Evolutionary conservation across 2,797 vertebrate genomes (phyloP).

Genomic region (Iguana delicatissima): DNA sequence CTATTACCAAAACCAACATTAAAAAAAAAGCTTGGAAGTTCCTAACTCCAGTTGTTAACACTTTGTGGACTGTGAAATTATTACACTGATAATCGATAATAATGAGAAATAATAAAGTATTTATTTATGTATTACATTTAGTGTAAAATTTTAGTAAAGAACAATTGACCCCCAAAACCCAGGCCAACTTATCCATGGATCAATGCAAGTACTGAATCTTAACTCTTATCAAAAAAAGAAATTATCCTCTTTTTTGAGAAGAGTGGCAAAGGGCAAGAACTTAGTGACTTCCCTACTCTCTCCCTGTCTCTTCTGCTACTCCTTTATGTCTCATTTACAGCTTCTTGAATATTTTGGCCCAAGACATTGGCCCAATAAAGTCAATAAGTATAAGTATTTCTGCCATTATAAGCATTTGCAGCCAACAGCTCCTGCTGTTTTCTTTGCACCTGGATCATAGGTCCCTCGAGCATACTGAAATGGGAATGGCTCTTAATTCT

Average conservation of each 20-base stretch:
- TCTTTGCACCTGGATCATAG: constrained; percentile 4
- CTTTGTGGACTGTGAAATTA: too few relatives aligned
- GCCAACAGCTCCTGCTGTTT: neutral
- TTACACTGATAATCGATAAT: too few relatives aligned
- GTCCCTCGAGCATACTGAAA: neutral
- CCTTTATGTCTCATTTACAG: neutral
- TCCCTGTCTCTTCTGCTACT: neutral
- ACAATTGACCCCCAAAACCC: too few relatives aligned
- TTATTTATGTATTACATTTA: neutral
- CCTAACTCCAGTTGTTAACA: too few relatives aligned
- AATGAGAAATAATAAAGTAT: neutral
- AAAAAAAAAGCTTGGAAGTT: too few relatives aligned
- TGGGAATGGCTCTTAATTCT: neutral
- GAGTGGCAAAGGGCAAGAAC: too few relatives aligned
- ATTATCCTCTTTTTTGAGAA: too few relatives aligned
- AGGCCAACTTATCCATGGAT: too few relatives aligned
- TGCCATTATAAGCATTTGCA: neutral
- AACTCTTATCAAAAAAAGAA: too few relatives aligned
- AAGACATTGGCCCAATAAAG: neutral
- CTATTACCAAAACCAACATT: too few relatives aligned
- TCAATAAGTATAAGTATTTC: neutral
- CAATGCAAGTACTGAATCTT: too few relatives aligned
- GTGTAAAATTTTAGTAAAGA: neutral
- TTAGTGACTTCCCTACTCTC: neutral
- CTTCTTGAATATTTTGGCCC: constrained; percentile 9